Base-by-base conservation (phyloP, 2,888 invertebrate genomes). In the Drosophila neoperkinsi region DNA sequence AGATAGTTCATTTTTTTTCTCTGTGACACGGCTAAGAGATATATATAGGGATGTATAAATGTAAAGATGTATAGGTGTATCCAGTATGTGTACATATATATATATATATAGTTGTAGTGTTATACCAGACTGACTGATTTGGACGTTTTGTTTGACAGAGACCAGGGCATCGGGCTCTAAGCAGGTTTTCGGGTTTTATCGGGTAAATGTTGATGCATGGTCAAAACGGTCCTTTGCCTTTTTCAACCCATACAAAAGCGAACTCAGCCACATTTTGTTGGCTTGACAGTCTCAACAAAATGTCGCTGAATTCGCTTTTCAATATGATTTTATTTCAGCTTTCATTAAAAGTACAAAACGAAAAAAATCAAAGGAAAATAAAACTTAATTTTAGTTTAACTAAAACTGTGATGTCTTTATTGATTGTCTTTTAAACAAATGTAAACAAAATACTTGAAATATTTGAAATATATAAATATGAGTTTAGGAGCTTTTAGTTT, bases 381-480 rank as follows among this genome's bases (percentile, higher is more conserved):
- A 60, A 55, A 61, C 30, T 65, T 56, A 31, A 78, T 58, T 75
- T 90, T 85, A 87, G 88, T 88, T 85, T 41, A 78, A 91, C 91
- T 87, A 85, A 87, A 71, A 69, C 87, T 87, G 87, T 87, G 87
- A 87, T 87, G 77, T 82, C 81, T 90, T 82, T 68, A 55, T 53
- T 49, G 43, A 18, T 38, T 71, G 21, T 28, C 38, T 49, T 25
- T 36, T 49, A 38, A 57, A 59, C 13, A 41, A 62, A 71, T 59
- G 58, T 65, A 69, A 25, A 60, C n/a, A 56, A 57, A 28, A 16
- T 51, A 36, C 21, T 51, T 53, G 5, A 63, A 63, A 41, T 25
- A 51, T 38, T 59, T n/a, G 25, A 13, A 41, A 21, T 41, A 34
- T 46, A 33, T 9, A 16, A 3, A 60, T 10, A 31, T 41, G 25